Evolutionary conservation across 2,113 vertebrate genomes (phyloP), one percentile per base, ranked within the genome.

Genomic region (Cyphomyrus discorhynchus): DNA sequence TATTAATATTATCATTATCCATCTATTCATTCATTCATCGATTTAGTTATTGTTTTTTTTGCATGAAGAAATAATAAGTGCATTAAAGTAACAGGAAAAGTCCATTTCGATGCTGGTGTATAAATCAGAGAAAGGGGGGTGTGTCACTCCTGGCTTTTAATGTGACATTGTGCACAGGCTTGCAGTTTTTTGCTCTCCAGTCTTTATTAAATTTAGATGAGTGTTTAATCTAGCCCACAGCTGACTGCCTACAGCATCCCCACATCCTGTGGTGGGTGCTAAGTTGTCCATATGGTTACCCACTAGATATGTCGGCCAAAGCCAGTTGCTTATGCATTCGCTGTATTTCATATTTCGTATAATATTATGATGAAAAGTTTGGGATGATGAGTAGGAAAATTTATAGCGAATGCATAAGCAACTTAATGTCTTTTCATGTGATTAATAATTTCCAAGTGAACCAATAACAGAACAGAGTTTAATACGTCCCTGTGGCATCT

Each of bases 401-500:
- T 27, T 27, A 24, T 8, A 39, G 24, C 9, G 31, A 17, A 82
- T 21, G 42, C 35, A 45, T 35, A 82, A 49, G 21, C 15, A 52
- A 52, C 50, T 17, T 17, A 52, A 52, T 52, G 50, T 52, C 49
- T 50, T 50, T 50, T 50, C 49, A 50, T 15, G 49, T 50, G 49
- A 50, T 50, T 50, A 13, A 50, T 50, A 50, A 50, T 50, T 13
- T 50, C 49, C 49, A 50, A 50, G 49, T 50, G 49, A 15, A 50
- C 49, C 49, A 50, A 50, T 50, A 50, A 50, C 49, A 50, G 49
- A 50, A 50, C 49, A 50, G 11, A 50, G 49, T 50, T 50, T 45
- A 70, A 92, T 92, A 82, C 66, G 90, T 92, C 52, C 53, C 49
- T 77, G 42, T 91, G 91, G 91, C 47, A 92, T 90, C 88, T 90